Evolutionary conservation across 2,113 vertebrate species (phyloP).

Genomic region (Bostrychus sinensis): DNA sequence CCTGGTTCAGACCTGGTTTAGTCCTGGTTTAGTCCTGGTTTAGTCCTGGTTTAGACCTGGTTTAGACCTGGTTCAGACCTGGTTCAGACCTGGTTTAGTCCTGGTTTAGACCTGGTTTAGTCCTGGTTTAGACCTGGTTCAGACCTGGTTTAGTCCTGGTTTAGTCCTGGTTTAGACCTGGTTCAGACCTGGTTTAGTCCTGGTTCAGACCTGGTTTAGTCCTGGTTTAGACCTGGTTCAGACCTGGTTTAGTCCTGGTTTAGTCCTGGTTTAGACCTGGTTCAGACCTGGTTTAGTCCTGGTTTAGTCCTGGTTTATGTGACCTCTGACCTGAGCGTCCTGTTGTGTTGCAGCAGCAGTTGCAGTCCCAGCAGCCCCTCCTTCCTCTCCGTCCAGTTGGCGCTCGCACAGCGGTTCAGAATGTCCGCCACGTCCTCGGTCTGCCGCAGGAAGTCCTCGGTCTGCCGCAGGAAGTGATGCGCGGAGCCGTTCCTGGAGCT

Average conservation of each 20-base stretch:
- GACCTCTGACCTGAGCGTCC: constrained; percentile 84
- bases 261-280: neutral
- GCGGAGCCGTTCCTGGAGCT: constrained; percentile 89
- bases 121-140: too few species aligned
- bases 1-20: too few species aligned
- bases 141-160: too few species aligned
- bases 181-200: too few species aligned
- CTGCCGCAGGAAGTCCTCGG: constrained; percentile 87
- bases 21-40: too few species aligned
- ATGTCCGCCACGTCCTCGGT: constrained; percentile 92
- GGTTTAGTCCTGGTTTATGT: neutral
- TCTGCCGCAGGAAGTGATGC: constrained; percentile 87
- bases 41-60: too few species aligned
- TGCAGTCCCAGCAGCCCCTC: constrained; percentile 91
- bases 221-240: neutral
- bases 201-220: too few species aligned
- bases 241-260: neutral
- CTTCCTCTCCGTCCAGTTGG: constrained; percentile 94
- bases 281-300: neutral
- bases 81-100: too few species aligned
- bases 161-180: too few species aligned
- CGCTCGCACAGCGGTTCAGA: constrained; percentile 90
- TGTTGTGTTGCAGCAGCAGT: constrained; percentile 87
- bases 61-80: too few species aligned
- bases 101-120: too few species aligned